Evolutionary conservation across 2,888 invertebrate genomes (phyloP), one percentile per base, ranked within the genome.

Genomic region (Phymatocera aterrima): DNA sequence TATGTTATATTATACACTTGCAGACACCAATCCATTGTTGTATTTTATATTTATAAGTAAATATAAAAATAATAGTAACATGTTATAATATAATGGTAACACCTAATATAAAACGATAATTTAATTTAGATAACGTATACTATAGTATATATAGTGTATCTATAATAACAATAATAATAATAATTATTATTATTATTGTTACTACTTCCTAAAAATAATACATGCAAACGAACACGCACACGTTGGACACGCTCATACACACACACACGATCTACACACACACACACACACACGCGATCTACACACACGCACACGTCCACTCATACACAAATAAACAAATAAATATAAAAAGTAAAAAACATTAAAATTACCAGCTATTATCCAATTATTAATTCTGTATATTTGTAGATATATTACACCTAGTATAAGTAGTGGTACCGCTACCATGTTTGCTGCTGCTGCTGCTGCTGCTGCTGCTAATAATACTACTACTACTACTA

Each of bases 351-450:
- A 28, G 15, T 60, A 60, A 34, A 37, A 72, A 72, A n/a, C n/a
- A n/a, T n/a, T n/a, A n/a, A n/a, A n/a, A n/a, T n/a, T n/a, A n/a
- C n/a, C n/a, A n/a, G n/a, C n/a, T n/a, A n/a, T n/a, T 51, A 34
- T 34, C 31, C 34, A 54, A 51, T 75, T 40, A 18, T 57, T 75
- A 40, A 85, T 86, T 86, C n/a, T 88, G 88, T 88, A 88, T 82
- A 88, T 88, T 88, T 88, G 88, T 88, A 88, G 87, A 88, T 88
- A 57, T 24, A 10, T 24, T 51, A 60, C n/a, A 60, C 28, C 28
- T 60, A 60, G n/a, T 60, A 1, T 60, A 60, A 5, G n/a, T 51
- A 51, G n/a, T n/a, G n/a, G n/a, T n/a, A n/a, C n/a, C n/a, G n/a
- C n/a, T n/a, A n/a, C n/a, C n/a, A n/a, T n/a, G n/a, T n/a, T n/a